phyloP scores from a whole-genome alignment of 1,140 invertebrate species.

The Coelopa frigida region DNA sequence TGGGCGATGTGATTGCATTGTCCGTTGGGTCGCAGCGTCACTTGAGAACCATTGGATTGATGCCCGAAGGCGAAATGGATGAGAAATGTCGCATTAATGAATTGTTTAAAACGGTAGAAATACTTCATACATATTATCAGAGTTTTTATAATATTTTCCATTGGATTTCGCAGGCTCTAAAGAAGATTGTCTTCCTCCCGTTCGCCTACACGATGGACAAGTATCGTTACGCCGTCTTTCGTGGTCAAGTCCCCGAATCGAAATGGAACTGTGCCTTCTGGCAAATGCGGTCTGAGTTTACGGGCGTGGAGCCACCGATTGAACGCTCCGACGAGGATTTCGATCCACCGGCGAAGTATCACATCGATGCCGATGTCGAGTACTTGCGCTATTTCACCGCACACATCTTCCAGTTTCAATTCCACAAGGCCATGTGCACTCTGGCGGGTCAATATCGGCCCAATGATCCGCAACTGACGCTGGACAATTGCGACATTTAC shows the following conservation, averaged over 20 bases:
- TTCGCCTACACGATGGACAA: slow-evolving; percentile 51
- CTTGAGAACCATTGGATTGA: slow-evolving; percentile 49
- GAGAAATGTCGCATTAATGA: slow-evolving; percentile 40
- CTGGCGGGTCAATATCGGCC: slow-evolving; percentile 50
- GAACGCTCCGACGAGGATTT: slow-evolving; percentile 50
- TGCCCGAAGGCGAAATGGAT: slow-evolving; percentile 22
- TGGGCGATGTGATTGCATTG: slow-evolving; percentile 61
- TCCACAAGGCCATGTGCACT: slow-evolving; percentile 55
- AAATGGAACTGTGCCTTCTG: slow-evolving; percentile 56
- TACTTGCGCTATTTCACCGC: slow-evolving; percentile 57
- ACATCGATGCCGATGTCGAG: slow-evolving; percentile 51
- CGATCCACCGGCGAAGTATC: slow-evolving; percentile 58
- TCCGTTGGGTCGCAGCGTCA: slow-evolving; percentile 55
- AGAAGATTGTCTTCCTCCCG: slow-evolving; percentile 56
- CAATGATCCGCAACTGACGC: slow-evolving; percentile 34
- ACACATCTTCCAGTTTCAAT: slow-evolving; percentile 56
- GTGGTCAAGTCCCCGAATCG: slow-evolving; percentile 44
- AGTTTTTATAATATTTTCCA: slow-evolving; percentile 42
- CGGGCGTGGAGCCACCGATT: slow-evolving; percentile 53
- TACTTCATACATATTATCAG: neutral
- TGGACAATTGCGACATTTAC: slow-evolving; percentile 57
- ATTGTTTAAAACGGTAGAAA: slow-evolving; percentile 28
- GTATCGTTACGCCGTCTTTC: slow-evolving; percentile 54
- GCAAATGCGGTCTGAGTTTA: slow-evolving; percentile 49
- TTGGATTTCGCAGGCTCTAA: slow-evolving; percentile 51